Evolutionary conservation across 2,888 invertebrate genomes (phyloP).

Genomic region (Acleris laterana): DNA sequence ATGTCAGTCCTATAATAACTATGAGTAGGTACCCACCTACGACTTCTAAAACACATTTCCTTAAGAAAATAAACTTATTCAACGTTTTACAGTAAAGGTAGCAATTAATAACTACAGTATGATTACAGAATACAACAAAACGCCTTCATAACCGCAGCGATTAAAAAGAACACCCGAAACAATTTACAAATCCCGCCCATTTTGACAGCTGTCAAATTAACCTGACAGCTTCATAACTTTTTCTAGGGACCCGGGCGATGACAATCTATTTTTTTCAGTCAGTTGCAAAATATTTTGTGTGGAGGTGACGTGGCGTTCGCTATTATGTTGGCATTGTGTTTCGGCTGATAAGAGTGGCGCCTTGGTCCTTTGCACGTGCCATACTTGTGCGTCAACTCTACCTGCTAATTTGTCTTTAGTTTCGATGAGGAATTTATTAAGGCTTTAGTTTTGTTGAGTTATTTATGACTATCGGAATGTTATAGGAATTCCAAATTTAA

Average conservation of each 20-base stretch:
- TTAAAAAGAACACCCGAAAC: conserved; percentile 41
- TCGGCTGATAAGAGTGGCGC: conserved; percentile 47
- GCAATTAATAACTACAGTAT: conserved; percentile 2
- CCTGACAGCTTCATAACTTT: conserved; percentile 67
- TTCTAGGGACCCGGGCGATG: conserved; percentile 43
- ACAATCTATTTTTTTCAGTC: conserved; percentile 42
- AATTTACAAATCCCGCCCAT: conserved; percentile 64
- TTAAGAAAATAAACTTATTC: too few species aligned
- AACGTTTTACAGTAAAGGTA: too few species aligned
- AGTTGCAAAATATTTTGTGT: conserved; percentile 37
- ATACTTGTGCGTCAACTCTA: conserved; percentile 35
- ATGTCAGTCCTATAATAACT: too few species aligned
- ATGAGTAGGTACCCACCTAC: too few species aligned
- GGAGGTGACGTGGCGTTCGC: conserved; percentile 43
- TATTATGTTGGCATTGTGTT: conserved; percentile 43
- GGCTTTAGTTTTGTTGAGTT: not conserved
- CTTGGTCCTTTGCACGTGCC: conserved; percentile 35
- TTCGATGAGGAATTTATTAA: conserved; percentile 20
- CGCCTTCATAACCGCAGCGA: conserved; percentile 25
- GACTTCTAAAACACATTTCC: too few species aligned
- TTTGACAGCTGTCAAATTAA: conserved; percentile 79
- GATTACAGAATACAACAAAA: conserved; percentile 15
- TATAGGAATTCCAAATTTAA: too few species aligned
- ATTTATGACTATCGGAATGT: not conserved
- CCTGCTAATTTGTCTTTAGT: conserved; percentile 37